Percentiles rank a stretch among this genome's conserved stretches.
Conservation (phyloP, 2,113 vertebrate species). For the Origma solitaria region DNA sequence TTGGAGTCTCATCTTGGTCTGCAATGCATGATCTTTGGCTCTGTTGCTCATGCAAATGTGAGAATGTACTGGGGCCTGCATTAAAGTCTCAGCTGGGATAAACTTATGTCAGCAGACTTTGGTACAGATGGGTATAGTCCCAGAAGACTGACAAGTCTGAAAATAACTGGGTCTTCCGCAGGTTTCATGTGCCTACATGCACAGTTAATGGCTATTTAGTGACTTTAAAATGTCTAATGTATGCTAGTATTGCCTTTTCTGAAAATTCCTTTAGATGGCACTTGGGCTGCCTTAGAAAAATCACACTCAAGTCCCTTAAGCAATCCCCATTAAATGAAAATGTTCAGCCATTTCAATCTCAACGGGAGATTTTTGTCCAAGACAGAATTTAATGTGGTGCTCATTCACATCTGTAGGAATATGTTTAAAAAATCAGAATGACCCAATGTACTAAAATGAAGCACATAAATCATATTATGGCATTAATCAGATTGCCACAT, state of each 20-base stretch:
- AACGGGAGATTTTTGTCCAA: constrained; percentile 30
- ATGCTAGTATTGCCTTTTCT: not conserved
- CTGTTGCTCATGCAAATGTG: not conserved
- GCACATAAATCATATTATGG: constrained; percentile 33
- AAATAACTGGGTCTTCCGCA: not conserved
- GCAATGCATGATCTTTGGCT: not conserved
- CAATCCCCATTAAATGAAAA: not conserved
- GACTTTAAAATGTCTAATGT: not conserved
- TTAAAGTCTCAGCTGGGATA: not conserved
- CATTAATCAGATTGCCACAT: constrained; percentile 29
- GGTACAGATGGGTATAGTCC: rapidly evolving
- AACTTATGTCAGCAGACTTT: not conserved
- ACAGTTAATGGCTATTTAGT: not conserved
- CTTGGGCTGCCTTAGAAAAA: not conserved
- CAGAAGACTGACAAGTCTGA: not conserved
- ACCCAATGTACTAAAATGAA: constrained; percentile 17
- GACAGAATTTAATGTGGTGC: constrained; percentile 12
- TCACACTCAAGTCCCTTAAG: not conserved
- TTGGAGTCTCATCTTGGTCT: not conserved
- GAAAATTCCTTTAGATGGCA: not conserved
- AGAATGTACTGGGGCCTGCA: not conserved
- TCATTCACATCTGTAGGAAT: constrained; percentile 20
- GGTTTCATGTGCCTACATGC: not conserved
- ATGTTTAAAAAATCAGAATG: constrained; percentile 19
- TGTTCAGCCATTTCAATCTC: constrained; percentile 16